Conservation (phyloP, 2,113 vertebrate species). For the Ploceus nigricollis region DNA sequence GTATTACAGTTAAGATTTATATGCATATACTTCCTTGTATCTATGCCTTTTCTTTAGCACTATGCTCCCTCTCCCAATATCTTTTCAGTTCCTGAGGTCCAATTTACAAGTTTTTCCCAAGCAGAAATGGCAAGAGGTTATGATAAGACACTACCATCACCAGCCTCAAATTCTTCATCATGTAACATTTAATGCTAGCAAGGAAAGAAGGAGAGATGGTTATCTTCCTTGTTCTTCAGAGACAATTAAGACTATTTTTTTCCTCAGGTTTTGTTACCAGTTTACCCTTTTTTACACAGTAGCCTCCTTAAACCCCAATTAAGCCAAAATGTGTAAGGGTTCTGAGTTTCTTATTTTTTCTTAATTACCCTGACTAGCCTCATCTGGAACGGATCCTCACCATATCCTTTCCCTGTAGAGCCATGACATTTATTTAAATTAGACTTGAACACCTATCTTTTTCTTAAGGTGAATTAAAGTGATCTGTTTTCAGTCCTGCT, state of each 20-base stretch:
- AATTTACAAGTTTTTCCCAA: not conserved
- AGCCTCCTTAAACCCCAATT: not conserved
- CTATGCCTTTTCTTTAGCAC: not conserved
- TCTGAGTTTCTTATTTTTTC: not conserved
- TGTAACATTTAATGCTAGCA: not conserved
- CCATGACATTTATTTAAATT: not conserved
- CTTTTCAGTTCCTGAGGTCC: not conserved
- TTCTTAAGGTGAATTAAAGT: not conserved
- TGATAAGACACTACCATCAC: not conserved
- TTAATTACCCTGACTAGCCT: not conserved
- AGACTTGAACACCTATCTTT: not conserved
- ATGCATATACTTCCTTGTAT: not conserved
- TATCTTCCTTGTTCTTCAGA: not conserved
- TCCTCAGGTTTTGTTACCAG: not conserved
- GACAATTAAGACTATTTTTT: not conserved
- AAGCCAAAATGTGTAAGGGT: not conserved
- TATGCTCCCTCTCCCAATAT: not conserved
- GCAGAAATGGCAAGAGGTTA: not conserved
- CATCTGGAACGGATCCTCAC: not conserved
- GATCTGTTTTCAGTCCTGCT: not conserved
- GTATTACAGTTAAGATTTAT: not conserved
- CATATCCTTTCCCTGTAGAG: not conserved
- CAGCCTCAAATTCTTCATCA: not conserved
- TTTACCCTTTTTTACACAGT: not conserved
- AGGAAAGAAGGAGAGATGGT: accelerated